Evolutionary conservation across 1,140 invertebrate species (phyloP), one percentile per base, ranked within the genome.

Genomic region (Pseudachorutes palmiensis): DNA sequence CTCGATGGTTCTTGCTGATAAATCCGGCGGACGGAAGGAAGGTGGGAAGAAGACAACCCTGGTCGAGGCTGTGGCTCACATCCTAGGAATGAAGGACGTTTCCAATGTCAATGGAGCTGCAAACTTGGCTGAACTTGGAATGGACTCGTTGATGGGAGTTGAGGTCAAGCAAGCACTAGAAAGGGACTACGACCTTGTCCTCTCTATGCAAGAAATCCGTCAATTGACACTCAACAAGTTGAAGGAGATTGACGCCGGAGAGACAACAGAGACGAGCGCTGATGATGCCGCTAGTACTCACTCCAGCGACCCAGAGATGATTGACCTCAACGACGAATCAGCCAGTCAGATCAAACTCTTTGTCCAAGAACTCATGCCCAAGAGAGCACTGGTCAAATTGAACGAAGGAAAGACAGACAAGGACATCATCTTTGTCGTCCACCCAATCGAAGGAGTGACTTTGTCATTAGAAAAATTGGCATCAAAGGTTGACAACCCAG

Each of bases 61-160:
- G 9, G 77, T 88, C 1, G 83, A 87, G 65, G 85, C 87, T 33
- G 83, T 94, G 36, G 89, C 87, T 5, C 92, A 94, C 75, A 91
- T 95, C 68, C 79, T 95, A 24, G 92, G 91, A 62, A 83, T 96
- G 62, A 93, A 97, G 75, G 90, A 97, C 75, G 76, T 85, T 0
- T 87, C 84, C 64, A 87, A 86, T 58, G 81, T 97, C 1, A 87
- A 88, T 60, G 79, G 84, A 32, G 83, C 84, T 3, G 83, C 87
- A 0, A 89, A 85, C 26, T 80, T 99, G 3, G 89, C 89, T 16
- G 95, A 98, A 77, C 82, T 98, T 5, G 95, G 96, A 58, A 92
- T 98, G 86, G 96, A 98, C 76, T 97, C 94, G 0, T 80, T 99
- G 36, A 98, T 98, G 95, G 93, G 45, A 0, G 85, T 90, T 0